phyloP scores from a whole-genome alignment of 2,888 invertebrate species.

The Macrosoma leucophasiata region DNA sequence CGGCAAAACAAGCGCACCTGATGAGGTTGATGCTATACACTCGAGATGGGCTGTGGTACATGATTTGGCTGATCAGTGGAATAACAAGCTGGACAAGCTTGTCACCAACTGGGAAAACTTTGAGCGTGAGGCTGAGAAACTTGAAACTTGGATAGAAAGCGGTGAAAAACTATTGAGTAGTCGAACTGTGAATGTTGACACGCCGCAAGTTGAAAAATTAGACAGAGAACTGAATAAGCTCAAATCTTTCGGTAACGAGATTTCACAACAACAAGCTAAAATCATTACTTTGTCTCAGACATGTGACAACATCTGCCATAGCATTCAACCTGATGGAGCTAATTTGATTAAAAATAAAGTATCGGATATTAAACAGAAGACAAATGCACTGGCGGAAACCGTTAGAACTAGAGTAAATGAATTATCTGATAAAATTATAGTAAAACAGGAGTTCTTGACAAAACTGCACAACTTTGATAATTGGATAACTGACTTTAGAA shows the following conservation, averaged over 20 bases:
- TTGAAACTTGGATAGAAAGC: constrained; percentile 85
- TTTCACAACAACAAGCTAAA: constrained; percentile 90
- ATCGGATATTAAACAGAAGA: constrained; percentile 82
- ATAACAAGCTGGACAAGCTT: constrained; percentile 85
- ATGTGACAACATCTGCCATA: constrained; percentile 86
- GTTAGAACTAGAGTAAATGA: constrained; percentile 85
- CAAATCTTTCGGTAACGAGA: constrained; percentile 88
- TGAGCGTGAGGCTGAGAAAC: constrained; percentile 83
- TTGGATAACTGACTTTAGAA: constrained; percentile 85
- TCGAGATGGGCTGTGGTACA: constrained; percentile 91
- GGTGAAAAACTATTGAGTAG: constrained; percentile 78
- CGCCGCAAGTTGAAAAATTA: constrained; percentile 83
- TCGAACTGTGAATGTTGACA: constrained; percentile 77
- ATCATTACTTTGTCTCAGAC: constrained; percentile 86
- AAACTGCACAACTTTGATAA: constrained; percentile 86
- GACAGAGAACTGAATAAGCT: constrained; percentile 85
- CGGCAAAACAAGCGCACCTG: constrained; percentile 84
- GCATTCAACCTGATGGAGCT: constrained; percentile 86
- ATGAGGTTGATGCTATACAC: constrained; percentile 89
- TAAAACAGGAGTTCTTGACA: constrained; percentile 88
- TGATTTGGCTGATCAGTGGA: constrained; percentile 85
- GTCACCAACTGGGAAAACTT: constrained; percentile 88
- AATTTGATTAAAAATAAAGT: constrained; percentile 82
- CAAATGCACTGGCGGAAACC: constrained; percentile 84
- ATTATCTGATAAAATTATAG: constrained; percentile 86